A percentile compares a stretch with the other conserved stretches of the same genome.
These are phyloP conservation scores for Laticauda colubrina DNA, from an alignment of 2,113 vertebrate genomes.

Conservation along the genomic window DNA sequence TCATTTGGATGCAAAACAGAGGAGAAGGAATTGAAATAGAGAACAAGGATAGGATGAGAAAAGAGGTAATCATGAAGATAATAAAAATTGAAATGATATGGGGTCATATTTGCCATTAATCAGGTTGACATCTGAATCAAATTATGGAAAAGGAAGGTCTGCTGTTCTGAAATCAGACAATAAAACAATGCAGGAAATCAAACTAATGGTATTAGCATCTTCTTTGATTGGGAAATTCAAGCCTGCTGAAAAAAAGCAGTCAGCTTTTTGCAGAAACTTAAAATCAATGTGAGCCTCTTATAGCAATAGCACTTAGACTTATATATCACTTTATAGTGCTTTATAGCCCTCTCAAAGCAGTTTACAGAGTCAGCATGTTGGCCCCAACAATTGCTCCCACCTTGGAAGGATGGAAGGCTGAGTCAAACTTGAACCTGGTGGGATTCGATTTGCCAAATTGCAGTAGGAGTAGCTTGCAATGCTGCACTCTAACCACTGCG, in stretches of 20 bases:
- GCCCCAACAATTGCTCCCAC: too few species aligned
- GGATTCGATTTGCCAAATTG: too few species aligned
- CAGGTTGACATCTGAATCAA: constrained; percentile 6
- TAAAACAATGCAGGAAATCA: constrained; percentile 14
- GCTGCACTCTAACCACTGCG: too few species aligned
- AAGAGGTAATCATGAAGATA: constrained; percentile 16
- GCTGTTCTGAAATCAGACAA: background rate
- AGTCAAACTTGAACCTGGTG: too few species aligned
- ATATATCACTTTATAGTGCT: too few species aligned
- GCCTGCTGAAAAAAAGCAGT: background rate
- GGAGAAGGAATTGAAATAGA: background rate
- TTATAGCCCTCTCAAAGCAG: too few species aligned
- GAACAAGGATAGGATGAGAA: constrained; percentile 14
- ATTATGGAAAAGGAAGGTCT: constrained; percentile 33
- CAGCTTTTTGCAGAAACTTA: background rate
- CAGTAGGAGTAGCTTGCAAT: too few species aligned
- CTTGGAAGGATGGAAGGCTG: too few species aligned
- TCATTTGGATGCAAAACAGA: background rate
- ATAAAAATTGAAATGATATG: constrained; percentile 8
- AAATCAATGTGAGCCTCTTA: background rate
- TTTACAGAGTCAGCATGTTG: too few species aligned
- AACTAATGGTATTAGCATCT: background rate
- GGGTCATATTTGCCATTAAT: constrained; percentile 12
- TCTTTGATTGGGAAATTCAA: background rate
- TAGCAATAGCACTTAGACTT: too few species aligned